Percentiles rank a stretch among this genome's conserved stretches.
Conservation (phyloP, 2,113 vertebrate genomes). For the Apus apus region DNA sequence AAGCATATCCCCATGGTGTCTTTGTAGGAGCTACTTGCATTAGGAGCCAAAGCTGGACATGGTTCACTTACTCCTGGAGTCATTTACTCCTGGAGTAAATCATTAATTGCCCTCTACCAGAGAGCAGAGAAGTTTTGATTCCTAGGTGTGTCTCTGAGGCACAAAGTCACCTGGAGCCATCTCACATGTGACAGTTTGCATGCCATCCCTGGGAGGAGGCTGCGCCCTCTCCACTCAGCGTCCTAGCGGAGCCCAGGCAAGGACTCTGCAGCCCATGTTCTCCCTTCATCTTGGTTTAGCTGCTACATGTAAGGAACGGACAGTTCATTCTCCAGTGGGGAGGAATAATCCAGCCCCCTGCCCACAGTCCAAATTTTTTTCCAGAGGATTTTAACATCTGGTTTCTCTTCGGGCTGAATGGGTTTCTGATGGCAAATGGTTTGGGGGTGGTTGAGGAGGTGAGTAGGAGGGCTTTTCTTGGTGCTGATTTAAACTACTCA, state of each 20-base stretch:
- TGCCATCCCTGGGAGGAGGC: background rate
- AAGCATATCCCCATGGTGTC: background rate
- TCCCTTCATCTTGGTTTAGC: background rate
- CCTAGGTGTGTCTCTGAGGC: background rate
- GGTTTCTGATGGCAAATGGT: background rate
- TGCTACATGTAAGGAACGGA: background rate
- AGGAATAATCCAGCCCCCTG: background rate
- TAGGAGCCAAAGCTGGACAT: background rate
- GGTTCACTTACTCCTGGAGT: background rate
- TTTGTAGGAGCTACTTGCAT: background rate
- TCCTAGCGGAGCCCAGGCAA: accelerated
- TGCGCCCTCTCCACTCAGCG: accelerated
- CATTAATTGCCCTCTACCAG: background rate
- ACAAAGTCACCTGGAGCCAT: background rate
- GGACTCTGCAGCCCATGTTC: background rate
- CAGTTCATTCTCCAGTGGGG: accelerated
- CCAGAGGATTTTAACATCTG: background rate
- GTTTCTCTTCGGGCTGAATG: background rate
- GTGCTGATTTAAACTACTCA: background rate
- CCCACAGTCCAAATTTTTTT: background rate
- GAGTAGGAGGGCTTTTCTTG: background rate
- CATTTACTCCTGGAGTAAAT: background rate
- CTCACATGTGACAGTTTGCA: background rate
- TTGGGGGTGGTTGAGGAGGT: background rate
- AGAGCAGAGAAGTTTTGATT: background rate